Evolutionary conservation across 2,797 vertebrate species (phyloP).

Genomic region (Bradypodion pumilum): DNA sequence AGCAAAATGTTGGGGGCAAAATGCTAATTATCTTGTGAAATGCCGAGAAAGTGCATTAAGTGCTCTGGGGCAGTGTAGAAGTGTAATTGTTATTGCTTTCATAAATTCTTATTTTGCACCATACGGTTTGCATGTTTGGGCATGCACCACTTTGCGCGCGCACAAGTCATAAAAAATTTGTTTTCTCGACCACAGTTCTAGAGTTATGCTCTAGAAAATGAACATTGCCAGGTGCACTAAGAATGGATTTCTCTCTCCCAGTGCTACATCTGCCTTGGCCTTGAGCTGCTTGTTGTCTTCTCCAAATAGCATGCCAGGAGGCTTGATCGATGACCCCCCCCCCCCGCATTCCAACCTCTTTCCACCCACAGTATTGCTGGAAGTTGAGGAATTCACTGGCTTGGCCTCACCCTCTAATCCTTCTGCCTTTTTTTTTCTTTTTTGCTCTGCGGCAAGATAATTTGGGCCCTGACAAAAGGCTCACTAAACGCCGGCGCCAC

Average conservation of each 20-base stretch:
- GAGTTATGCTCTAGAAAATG: no score
- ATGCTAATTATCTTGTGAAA: no score
- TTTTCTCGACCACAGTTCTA: no score
- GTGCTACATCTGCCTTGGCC: not conserved
- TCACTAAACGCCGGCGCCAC: constrained; percentile 65
- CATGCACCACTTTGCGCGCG: no score
- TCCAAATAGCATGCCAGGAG: not conserved
- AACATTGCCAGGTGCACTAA: not conserved
- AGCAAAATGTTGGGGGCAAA: no score
- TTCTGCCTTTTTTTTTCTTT: no score
- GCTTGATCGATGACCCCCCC: not conserved
- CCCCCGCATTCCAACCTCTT: not conserved
- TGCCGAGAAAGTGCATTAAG: no score
- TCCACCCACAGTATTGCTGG: constrained; percentile 70
- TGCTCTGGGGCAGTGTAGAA: no score
- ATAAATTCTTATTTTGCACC: no score
- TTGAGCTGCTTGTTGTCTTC: not conserved
- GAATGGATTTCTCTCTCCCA: not conserved
- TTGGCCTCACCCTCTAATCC: constrained; percentile 26
- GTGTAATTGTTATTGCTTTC: no score
- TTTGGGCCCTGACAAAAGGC: constrained; percentile 73
- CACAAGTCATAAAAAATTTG: no score
- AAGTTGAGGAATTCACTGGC: constrained; percentile 66
- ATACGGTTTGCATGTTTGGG: no score
- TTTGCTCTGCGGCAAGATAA: constrained; percentile 48